These are phyloP conservation scores for Calonectris borealis DNA, from an alignment of 2,113 vertebrate species.

Conservation along the genomic window DNA sequence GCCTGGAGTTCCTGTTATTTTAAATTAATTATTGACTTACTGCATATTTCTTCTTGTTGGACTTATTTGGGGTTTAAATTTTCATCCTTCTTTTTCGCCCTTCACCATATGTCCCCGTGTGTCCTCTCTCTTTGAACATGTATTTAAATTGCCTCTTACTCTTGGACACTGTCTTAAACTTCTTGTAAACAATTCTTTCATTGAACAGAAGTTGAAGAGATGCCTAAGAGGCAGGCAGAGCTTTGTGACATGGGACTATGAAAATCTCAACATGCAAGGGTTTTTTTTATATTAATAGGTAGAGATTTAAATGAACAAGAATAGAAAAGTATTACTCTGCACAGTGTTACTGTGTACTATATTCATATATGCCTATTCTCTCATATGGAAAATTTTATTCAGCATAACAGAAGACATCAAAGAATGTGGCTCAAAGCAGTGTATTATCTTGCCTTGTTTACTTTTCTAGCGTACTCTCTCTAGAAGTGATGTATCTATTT, in stretches of 20 bases:
- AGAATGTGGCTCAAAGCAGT: background rate
- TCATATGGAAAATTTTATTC: background rate
- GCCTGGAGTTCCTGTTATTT: background rate
- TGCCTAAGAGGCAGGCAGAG: background rate
- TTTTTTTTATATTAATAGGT: background rate
- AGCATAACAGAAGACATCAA: background rate
- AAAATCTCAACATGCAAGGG: background rate
- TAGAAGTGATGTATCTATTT: background rate
- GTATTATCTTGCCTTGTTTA: background rate
- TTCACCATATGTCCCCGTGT: fast-evolving
- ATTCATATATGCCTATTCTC: background rate
- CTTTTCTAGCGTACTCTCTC: background rate
- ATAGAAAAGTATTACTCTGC: background rate
- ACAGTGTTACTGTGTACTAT: background rate
- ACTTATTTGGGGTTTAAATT: background rate
- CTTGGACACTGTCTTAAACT: background rate
- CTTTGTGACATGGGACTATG: background rate
- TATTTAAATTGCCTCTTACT: background rate
- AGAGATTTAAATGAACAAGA: background rate
- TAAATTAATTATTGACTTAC: background rate
- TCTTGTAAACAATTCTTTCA: background rate
- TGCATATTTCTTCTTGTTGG: background rate
- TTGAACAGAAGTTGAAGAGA: background rate
- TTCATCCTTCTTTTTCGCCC: background rate
- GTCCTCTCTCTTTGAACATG: background rate